Evolutionary conservation across 2,888 invertebrate species (phyloP), one percentile per base, ranked within the genome.

Genomic region (Leucozona laternaria): DNA sequence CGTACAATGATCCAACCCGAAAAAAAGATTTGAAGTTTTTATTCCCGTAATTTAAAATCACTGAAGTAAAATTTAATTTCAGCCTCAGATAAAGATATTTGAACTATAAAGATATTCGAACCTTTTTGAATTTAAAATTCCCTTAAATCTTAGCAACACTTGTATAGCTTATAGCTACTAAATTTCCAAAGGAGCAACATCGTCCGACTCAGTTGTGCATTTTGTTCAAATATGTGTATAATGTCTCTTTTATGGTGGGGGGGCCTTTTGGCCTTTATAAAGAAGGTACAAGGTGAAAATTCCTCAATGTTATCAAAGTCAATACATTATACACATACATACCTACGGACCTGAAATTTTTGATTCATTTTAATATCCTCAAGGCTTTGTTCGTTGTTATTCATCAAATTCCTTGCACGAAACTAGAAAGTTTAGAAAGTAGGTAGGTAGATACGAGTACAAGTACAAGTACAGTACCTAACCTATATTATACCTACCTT

Each of bases 331-430:
- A 10, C 0, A n/a, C 7, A 3, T 4, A 8, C 1, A 28, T 25
- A 31, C 45, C 66, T 25, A 31, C 45, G 48, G 20, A 48, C 66
- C 31, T 34, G 20, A 31, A 66, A 48, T 64, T 48, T 37, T 64
- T 45, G 17, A 25, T 45, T 64, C 31, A 45, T 48, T 66, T 48
- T 34, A 15, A 66, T 25, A 48, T 31, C 66, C 66, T 28, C 15
- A 48, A 15, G 66, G 25, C 45, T 34, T 57, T 11, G 31, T 57
- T 64, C 45, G n/a, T 64, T 43, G 28, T 66, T 66, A 31, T 66
- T 34, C 66, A 45, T 66, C 66, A 66, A 66, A 66, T 66, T 31
- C 66, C 48, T 31, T 66, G 48, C 48, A 48, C 48, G 66, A 66
- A 66, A 48, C 64, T 66, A 66, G 48, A 34, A 64, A 48, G 66